Conservation (phyloP, 1,140 invertebrate species). For the Caerostris extrusa region DNA sequence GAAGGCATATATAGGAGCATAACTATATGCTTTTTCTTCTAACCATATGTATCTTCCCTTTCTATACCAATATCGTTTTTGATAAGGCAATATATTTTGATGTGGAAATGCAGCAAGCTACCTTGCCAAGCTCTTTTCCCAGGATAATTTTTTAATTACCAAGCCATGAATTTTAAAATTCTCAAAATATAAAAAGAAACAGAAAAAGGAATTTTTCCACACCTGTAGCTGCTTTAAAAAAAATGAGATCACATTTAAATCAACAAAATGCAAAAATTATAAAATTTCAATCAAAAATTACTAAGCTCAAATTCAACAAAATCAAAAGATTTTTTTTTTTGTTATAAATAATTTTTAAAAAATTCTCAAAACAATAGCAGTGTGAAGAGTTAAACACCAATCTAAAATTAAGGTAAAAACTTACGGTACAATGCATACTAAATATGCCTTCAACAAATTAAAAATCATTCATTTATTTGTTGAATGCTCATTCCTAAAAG, state of each 20-base stretch:
- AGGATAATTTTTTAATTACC: background rate
- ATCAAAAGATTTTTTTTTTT: background rate
- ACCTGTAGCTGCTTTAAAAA: background rate
- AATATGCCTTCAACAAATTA: constrained; percentile 56
- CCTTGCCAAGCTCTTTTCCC: constrained; percentile 17
- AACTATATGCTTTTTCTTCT: background rate
- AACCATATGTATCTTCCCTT: background rate
- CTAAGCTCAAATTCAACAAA: constrained; percentile 44
- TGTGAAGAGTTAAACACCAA: background rate
- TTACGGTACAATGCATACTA: constrained; percentile 38
- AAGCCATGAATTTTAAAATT: background rate
- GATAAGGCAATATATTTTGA: constrained; percentile 18
- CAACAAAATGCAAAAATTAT: background rate
- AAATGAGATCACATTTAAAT: background rate
- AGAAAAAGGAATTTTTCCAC: background rate
- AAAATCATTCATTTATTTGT: constrained; percentile 9
- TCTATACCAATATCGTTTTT: constrained; percentile 14
- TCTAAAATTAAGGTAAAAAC: constrained; percentile 30
- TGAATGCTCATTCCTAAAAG: constrained; percentile 33
- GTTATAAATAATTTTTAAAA: constrained; percentile 5
- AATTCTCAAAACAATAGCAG: constrained; percentile 26
- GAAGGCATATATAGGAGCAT: constrained; percentile 42
- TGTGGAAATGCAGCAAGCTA: constrained; percentile 33
- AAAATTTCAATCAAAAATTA: background rate
- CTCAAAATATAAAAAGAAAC: background rate